Percentiles rank a stretch among this genome's conserved stretches.
Conservation (phyloP, 2,888 invertebrate genomes). For the Icerya purchasi region DNA sequence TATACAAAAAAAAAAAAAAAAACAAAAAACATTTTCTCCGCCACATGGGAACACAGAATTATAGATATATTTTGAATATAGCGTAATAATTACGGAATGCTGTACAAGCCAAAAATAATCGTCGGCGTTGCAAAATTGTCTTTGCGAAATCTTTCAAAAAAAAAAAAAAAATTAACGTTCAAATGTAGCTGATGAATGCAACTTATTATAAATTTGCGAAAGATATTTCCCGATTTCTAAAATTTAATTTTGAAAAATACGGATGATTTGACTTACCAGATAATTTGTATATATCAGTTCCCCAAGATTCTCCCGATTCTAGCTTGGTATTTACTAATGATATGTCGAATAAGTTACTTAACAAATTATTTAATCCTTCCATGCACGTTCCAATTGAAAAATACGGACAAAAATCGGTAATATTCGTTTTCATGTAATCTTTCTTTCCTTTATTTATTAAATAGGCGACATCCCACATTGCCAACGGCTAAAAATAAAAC, state of each 20-base stretch:
- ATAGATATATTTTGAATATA: too few relatives aligned
- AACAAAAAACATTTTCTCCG: too few relatives aligned
- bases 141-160: not conserved
- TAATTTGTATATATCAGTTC: slow-evolving; percentile 71
- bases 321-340: slow-evolving; percentile 48
- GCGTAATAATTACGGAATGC: too few relatives aligned
- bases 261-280: slow-evolving; percentile 27
- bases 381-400: slow-evolving; percentile 87
- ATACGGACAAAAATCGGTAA: slow-evolving; percentile 56
- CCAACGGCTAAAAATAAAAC: slow-evolving; percentile 16
- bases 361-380: slow-evolving; percentile 86
- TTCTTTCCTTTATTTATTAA: slow-evolving; percentile 53
- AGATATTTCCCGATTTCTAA: too few relatives aligned
- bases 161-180: not conserved
- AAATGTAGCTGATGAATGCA: too few relatives aligned
- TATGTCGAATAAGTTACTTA: slow-evolving; percentile 62
- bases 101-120: too few relatives aligned
- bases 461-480: slow-evolving; percentile 72
- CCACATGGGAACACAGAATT: too few relatives aligned
- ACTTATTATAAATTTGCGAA: too few relatives aligned
- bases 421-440: slow-evolving; percentile 42
- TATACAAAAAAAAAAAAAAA: too few relatives aligned
- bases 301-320: slow-evolving; percentile 65
- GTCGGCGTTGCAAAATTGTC: too few relatives aligned
- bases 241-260: not conserved